phyloP scores from a whole-genome alignment of 1,140 invertebrate genomes.

The Thrips palmi region DNA sequence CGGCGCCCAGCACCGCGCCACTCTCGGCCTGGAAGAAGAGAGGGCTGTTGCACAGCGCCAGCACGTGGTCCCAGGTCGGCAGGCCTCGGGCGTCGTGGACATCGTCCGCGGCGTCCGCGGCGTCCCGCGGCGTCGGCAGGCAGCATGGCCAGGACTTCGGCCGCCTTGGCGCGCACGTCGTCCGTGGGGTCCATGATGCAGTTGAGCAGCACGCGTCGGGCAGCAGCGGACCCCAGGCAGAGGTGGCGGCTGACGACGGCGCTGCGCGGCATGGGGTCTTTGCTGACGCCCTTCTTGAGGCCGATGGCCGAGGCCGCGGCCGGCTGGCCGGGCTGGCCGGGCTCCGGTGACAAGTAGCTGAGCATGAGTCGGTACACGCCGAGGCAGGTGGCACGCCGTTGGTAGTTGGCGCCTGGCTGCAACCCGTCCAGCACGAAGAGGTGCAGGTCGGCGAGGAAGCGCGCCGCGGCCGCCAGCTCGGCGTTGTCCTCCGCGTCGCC shows the following conservation, averaged over 20 bases:
- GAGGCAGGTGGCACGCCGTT: constrained; percentile 20
- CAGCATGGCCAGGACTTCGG: constrained; percentile 25
- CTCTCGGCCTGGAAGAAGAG: constrained; percentile 33
- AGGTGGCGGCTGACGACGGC: too few relatives aligned
- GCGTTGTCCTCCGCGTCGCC: too few relatives aligned
- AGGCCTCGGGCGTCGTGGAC: constrained; percentile 10
- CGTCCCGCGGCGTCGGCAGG: constrained; percentile 9
- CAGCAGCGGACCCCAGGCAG: constrained; percentile 21
- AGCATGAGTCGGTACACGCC: constrained; percentile 23
- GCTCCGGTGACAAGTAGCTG: constrained; percentile 11
- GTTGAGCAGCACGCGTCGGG: constrained; percentile 19
- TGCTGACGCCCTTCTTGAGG: constrained; percentile 19
- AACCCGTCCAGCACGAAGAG: too few relatives aligned
- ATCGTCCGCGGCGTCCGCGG: constrained; percentile 13
- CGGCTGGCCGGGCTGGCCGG: not conserved
- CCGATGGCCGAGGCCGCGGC: constrained; percentile 11
- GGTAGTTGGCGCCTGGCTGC: too few relatives aligned
- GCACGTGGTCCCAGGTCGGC: constrained; percentile 21
- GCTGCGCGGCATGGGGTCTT: too few relatives aligned
- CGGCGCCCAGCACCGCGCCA: constrained; percentile 26
- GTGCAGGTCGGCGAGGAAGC: too few relatives aligned
- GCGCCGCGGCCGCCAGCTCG: too few relatives aligned
- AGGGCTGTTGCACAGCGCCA: constrained; percentile 26
- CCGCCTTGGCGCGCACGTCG: constrained; percentile 27
- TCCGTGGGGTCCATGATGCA: constrained; percentile 24